Evolutionary conservation across 2,888 invertebrate species (phyloP), one percentile per base, ranked within the genome.

Genomic region (Acleris literana): DNA sequence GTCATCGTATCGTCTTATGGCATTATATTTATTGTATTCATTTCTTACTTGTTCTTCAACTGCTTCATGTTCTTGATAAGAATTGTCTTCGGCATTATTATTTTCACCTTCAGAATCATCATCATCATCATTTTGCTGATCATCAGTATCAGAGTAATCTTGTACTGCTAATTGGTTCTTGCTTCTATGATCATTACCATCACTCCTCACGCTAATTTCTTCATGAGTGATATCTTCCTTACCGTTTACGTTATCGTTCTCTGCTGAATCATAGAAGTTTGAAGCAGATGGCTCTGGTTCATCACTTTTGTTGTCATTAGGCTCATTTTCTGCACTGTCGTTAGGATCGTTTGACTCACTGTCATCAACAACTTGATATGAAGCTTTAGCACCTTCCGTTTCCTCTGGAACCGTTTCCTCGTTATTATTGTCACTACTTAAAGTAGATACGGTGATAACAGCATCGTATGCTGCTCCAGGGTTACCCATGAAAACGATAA

Each of bases 401-500:
- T 18, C 17, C n/a, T 43, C 57, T 48, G 22, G 13, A 9, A 70
- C 68, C n/a, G 68, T 48, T 49, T 72, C 69, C 59, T 72, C 76
- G 59, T 63, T 65, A 39, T 13, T 39, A 39, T 39, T 39, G 13
- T 39, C 77, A 67, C 64, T 71, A 4, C 78, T 73, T 46, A 88
- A 67, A 44, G 88, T 90, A 72, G 90, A 81, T 65, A 92, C 73
- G 48, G 91, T 90, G 55, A 92, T 73, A 4, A 91, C 86, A 22
- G 87, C 87, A 71, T 92, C 91, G 62, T 87, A 92, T 7, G 83
- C 74, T 6, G 80, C 79, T 16, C 83, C 87, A 72, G 80, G 72
- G 52, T 90, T 90, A 71, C 92, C 90, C 73, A 83, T 81, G 57
- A 92, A 86, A 69, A 87, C 85, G 52, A 92, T 68, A 2, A 91